phyloP scores from a whole-genome alignment of 2,113 vertebrate genomes.

The Python bivittatus region DNA sequence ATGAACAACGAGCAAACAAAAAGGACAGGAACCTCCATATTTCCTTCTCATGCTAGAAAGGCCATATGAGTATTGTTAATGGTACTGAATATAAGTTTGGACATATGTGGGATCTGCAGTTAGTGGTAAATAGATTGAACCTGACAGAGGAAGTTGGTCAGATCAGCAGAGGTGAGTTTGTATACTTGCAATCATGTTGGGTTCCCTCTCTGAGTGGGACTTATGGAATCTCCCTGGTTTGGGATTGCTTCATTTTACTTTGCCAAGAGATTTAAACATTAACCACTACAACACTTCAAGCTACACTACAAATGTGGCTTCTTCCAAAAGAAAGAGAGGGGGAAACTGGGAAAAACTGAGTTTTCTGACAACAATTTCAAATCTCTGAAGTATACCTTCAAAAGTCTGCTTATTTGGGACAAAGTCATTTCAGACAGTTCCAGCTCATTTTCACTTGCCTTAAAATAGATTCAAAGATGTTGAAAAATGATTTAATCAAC shows the following conservation, averaged over 20 bases:
- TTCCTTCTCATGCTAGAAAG: not conserved
- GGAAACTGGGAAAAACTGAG: not conserved
- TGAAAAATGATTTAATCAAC: not conserved
- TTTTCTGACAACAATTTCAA: not conserved
- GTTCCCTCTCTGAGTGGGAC: not conserved
- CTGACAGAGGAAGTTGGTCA: not conserved
- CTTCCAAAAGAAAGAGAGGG: not conserved
- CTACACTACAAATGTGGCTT: not conserved
- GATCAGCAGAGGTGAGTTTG: not conserved
- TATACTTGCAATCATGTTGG: not conserved
- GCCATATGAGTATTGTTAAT: not conserved
- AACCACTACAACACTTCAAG: not conserved
- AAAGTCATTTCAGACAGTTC: not conserved
- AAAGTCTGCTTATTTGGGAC: not conserved
- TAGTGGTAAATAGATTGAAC: too few species aligned
- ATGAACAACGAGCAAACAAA: not conserved
- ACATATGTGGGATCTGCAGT: not conserved
- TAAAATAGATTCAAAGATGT: not conserved
- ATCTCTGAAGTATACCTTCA: not conserved
- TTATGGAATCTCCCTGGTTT: not conserved
- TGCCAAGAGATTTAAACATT: not conserved
- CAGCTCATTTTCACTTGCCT: not conserved
- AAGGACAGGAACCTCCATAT: not conserved
- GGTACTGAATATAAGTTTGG: not conserved
- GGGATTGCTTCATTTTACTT: not conserved